Percentiles rank a stretch among this genome's conserved stretches.
Evolutionary conservation across 1,140 invertebrate genomes (phyloP).

Genomic region (Diprion similis): DNA sequence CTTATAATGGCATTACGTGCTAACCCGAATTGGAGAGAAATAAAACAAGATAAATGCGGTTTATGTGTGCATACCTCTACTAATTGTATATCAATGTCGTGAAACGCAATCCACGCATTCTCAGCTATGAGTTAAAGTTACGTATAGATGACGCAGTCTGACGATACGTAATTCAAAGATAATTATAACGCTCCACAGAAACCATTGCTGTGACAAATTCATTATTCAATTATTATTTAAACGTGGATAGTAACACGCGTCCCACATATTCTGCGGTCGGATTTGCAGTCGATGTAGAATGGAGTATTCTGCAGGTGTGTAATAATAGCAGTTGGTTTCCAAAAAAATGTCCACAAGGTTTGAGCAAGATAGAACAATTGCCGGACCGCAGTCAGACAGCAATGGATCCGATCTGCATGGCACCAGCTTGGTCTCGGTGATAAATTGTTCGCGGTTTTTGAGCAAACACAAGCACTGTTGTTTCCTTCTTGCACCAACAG

Average conservation of each 20-base stretch:
- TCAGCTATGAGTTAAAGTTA: too few relatives aligned
- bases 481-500: too few relatives aligned
- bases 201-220: neutral
- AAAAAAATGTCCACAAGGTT: neutral
- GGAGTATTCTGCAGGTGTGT: neutral
- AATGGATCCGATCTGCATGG: neutral
- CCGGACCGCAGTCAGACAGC: neutral
- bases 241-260: neutral
- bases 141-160: too few relatives aligned
- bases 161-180: neutral
- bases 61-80: too few relatives aligned
- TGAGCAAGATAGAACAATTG: neutral
- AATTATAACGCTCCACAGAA: neutral
- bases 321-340: neutral
- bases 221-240: neutral
- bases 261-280: neutral
- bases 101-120: too few relatives aligned
- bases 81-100: too few relatives aligned
- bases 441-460: neutral
- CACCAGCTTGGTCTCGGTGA: neutral
- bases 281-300: neutral
- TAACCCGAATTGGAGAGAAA: too few relatives aligned
- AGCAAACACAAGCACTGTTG: neutral
- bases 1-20: too few relatives aligned
- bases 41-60: too few relatives aligned